Percentiles rank a stretch among this genome's conserved stretches.
These are phyloP conservation scores for Hemaris fuciformis DNA, from an alignment of 2,888 invertebrate species.

Conservation along the genomic window DNA sequence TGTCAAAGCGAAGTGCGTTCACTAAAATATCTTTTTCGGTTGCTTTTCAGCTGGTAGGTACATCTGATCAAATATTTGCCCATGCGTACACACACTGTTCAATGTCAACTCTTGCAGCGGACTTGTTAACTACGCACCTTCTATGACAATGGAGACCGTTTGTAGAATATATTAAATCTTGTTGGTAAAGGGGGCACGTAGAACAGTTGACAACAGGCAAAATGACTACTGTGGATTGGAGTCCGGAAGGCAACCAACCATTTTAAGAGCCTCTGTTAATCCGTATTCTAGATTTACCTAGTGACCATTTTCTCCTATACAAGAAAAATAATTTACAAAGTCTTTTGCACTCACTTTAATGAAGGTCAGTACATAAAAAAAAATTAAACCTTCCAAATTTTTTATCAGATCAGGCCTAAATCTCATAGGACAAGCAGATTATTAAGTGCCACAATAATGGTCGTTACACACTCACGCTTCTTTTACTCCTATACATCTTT, in stretches of 20 bases:
- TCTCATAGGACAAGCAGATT: too few species aligned
- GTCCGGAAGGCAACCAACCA: neutral
- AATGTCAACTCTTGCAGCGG: slow-evolving; percentile 66
- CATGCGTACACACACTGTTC: slow-evolving; percentile 58
- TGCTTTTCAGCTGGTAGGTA: slow-evolving; percentile 23
- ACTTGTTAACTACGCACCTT: slow-evolving; percentile 34
- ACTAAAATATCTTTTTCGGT: slow-evolving; percentile 24
- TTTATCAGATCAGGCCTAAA: too few species aligned
- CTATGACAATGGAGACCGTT: slow-evolving; percentile 13
- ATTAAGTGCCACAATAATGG: too few species aligned
- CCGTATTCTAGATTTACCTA: neutral
- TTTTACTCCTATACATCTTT: too few species aligned
- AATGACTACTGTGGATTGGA: neutral
- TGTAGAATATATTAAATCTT: neutral
- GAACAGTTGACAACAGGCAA: neutral
- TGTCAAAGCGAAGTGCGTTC: slow-evolving; percentile 25
- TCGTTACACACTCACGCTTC: too few species aligned
- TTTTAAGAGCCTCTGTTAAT: neutral
- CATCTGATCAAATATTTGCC: slow-evolving; percentile 64
- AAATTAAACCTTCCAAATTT: too few species aligned
- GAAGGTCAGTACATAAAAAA: too few species aligned
- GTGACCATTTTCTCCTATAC: neutral
- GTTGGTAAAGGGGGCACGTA: neutral
- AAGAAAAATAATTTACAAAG: too few species aligned
- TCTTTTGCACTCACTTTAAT: too few species aligned